Evolutionary conservation across 2,113 vertebrate species (phyloP).

Genomic region (Manacus vitellinus): DNA sequence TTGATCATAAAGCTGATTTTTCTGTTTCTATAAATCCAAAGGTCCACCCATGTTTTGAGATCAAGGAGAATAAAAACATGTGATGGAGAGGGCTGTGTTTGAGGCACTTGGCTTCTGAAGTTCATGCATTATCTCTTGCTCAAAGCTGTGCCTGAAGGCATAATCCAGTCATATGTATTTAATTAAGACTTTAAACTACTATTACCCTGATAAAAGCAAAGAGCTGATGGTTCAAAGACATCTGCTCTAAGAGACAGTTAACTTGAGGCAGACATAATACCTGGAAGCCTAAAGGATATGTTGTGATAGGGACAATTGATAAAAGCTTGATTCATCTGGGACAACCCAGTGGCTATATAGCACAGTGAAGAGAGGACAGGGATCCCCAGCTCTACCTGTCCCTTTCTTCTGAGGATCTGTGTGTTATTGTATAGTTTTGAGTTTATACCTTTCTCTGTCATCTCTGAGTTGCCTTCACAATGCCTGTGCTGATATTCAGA

Average conservation of each 20-base stretch:
- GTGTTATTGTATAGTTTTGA: background rate
- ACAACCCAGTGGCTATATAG: background rate
- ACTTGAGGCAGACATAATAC: background rate
- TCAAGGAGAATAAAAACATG: background rate
- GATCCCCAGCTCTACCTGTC: background rate
- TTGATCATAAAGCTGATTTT: background rate
- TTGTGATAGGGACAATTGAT: background rate
- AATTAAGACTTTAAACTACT: constrained; percentile 4
- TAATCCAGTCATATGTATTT: background rate
- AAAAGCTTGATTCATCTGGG: background rate
- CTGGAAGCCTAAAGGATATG: background rate
- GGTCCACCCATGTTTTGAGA: background rate
- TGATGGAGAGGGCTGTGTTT: background rate
- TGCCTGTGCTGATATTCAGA: background rate
- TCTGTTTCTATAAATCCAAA: background rate
- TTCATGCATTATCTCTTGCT: background rate
- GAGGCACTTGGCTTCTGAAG: background rate
- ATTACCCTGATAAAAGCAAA: background rate
- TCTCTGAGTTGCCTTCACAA: background rate
- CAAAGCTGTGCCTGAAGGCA: background rate
- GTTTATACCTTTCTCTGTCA: background rate
- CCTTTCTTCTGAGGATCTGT: background rate
- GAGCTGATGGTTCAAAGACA: background rate
- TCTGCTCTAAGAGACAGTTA: background rate
- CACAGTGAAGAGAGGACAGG: background rate